phyloP scores from a whole-genome alignment of 2,797 vertebrate genomes.

The Cirrhinus mrigala region DNA sequence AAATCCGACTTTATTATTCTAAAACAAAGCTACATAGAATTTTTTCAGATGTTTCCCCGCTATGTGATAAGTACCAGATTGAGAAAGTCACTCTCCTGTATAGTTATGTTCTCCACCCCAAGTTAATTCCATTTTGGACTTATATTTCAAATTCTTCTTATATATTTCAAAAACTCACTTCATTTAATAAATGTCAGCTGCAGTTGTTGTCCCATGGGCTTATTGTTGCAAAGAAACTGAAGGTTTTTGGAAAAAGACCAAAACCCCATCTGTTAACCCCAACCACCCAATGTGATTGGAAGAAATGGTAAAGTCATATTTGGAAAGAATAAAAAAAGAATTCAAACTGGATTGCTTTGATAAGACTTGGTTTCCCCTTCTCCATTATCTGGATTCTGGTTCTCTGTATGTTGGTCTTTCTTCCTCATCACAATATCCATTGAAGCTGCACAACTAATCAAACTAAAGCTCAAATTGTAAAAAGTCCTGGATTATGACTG shows the following conservation, averaged over 20 bases:
- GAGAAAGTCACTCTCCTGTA: not conserved
- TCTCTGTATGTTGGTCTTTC: too few species aligned
- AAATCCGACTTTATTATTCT: not conserved
- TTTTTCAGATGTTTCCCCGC: not conserved
- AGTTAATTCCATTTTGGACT: not conserved
- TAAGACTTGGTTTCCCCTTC: too few species aligned
- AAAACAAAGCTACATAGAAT: too few species aligned
- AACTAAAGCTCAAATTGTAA: not conserved
- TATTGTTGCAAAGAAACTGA: not conserved
- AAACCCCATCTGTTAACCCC: not conserved
- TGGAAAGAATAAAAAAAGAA: too few species aligned
- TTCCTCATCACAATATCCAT: too few species aligned
- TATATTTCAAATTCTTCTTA: not conserved
- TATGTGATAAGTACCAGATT: not conserved
- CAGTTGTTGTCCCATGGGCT: not conserved
- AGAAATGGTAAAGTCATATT: too few species aligned
- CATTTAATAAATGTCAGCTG: not conserved
- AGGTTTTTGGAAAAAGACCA: not conserved
- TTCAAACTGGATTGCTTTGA: too few species aligned
- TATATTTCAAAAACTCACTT: too few species aligned
- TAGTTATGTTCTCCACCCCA: not conserved
- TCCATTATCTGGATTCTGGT: too few species aligned
- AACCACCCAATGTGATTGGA: too few species aligned
- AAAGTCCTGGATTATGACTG: not conserved
- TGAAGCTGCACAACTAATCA: too few species aligned